Evolutionary conservation across 2,113 vertebrate genomes (phyloP).

Genomic region (Cairina moschata): DNA sequence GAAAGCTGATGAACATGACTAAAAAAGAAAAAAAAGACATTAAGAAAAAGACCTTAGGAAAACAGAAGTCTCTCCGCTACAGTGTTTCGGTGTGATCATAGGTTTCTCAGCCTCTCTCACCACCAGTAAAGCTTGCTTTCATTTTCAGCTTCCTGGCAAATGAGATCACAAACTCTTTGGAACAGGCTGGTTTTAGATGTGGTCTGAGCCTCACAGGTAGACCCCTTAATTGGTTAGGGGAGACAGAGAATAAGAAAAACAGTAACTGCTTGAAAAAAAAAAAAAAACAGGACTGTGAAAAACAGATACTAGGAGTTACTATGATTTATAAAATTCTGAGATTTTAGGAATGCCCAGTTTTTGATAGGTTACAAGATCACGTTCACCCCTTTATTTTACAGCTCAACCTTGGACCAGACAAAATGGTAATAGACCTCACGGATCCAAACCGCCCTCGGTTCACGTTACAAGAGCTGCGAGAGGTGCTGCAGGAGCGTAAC

Average conservation of each 20-base stretch:
- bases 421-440: conserved; percentile 88
- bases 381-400: conserved; percentile 43
- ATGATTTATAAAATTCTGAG: not conserved
- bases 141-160: not conserved
- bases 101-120: not conserved
- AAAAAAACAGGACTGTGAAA: not conserved
- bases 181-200: not conserved
- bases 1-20: not conserved
- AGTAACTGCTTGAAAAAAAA: not conserved
- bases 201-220: not conserved
- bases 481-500: conserved; percentile 95
- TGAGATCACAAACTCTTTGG: not conserved
- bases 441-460: conserved; percentile 95
- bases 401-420: conserved; percentile 84
- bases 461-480: conserved; percentile 93
- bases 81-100: not conserved
- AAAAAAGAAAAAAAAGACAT: not conserved
- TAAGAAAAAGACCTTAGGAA: not conserved
- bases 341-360: not conserved
- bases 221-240: not conserved
- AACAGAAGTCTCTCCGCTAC: not conserved
- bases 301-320: not conserved
- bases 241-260: not conserved
- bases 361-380: not conserved
- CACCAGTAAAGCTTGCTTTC: not conserved